A percentile compares a stretch with the other conserved stretches of the same genome.
These are phyloP conservation scores for Arion vulgaris DNA, from an alignment of 1,140 invertebrate genomes.

Conservation along the genomic window DNA sequence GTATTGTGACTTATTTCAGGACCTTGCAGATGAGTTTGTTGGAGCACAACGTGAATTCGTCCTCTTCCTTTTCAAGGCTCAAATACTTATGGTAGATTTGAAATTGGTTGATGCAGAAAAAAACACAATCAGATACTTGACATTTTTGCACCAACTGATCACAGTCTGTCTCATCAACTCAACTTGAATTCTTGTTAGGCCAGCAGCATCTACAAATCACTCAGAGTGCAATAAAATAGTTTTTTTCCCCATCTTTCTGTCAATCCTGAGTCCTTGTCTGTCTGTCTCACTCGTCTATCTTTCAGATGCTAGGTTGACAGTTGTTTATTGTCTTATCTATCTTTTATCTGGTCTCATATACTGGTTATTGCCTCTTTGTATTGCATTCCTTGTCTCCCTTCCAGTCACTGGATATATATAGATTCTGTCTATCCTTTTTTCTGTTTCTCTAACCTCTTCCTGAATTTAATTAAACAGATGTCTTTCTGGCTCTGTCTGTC, in stretches of 20 bases:
- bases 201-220: not conserved
- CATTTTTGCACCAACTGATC: not conserved
- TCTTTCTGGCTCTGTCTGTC: no score
- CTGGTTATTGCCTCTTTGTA: no score
- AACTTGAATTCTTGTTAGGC: not conserved
- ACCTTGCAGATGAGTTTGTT: conserved; percentile 28
- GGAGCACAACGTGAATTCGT: conserved; percentile 22
- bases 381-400: no score
- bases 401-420: no score
- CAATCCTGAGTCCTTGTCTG: conserved; percentile 7
- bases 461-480: no score
- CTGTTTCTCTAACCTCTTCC: no score
- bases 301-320: not conserved
- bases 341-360: not conserved
- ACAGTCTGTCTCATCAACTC: not conserved
- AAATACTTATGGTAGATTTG: conserved; percentile 32
- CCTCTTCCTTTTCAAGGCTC: conserved; percentile 27
- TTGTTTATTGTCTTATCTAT: not conserved
- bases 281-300: conserved; percentile 30
- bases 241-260: not conserved
- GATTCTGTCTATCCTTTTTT: no score
- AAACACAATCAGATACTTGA: not conserved
- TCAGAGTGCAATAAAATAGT: not conserved
- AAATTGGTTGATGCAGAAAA: conserved; percentile 2
- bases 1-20: conserved; percentile 39